These are phyloP conservation scores for Conomelus anceps DNA, from an alignment of 2,888 invertebrate species.

Conservation along the genomic window DNA sequence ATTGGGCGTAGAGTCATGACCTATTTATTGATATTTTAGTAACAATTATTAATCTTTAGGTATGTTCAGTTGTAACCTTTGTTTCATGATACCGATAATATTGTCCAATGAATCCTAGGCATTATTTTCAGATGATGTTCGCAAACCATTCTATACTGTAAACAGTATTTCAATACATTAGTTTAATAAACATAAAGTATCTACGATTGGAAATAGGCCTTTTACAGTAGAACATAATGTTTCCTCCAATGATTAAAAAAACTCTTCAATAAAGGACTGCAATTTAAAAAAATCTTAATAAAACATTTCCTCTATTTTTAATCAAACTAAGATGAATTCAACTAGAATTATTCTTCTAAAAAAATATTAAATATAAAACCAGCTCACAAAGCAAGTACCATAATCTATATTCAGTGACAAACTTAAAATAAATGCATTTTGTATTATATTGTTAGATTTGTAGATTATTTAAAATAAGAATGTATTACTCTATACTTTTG, in stretches of 20 bases:
- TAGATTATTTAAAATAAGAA: background rate
- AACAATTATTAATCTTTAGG: background rate
- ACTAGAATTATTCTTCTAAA: background rate
- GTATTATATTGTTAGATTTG: background rate
- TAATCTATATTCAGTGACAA: background rate
- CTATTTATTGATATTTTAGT: background rate
- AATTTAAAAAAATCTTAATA: background rate
- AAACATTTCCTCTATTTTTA: background rate
- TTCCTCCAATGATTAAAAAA: background rate
- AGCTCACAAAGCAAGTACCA: background rate
- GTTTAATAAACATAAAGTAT: background rate
- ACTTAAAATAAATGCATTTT: background rate
- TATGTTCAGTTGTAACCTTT: background rate
- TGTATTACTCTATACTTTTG: background rate
- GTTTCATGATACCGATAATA: background rate
- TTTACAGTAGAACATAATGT: background rate
- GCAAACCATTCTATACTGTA: background rate
- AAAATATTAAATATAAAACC: background rate
- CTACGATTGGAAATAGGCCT: background rate
- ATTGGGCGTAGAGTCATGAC: background rate
- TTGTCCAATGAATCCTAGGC: background rate
- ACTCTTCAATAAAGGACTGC: background rate
- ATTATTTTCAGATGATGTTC: background rate
- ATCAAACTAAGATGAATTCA: background rate
- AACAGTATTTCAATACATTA: background rate